Evolutionary conservation across 2,797 vertebrate species (phyloP).

Genomic region (Lepus oiostolus): DNA sequence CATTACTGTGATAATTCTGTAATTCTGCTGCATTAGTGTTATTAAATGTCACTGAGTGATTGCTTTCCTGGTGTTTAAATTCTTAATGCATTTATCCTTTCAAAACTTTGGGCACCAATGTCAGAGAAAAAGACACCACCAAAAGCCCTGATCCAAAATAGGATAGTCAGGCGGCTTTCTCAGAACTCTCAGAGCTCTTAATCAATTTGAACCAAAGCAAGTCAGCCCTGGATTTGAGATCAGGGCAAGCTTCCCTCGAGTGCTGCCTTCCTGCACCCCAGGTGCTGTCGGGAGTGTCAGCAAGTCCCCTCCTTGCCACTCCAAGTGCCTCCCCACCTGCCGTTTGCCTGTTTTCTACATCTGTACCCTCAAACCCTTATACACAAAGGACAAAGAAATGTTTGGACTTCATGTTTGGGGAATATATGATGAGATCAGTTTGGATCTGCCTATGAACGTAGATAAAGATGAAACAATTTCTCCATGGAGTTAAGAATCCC

Average conservation of each 20-base stretch:
- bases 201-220: slow-evolving; percentile 66
- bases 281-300: background rate
- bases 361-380: background rate
- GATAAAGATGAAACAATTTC: background rate
- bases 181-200: slow-evolving; percentile 46
- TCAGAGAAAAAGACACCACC: slow-evolving; percentile 62
- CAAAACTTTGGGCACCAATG: slow-evolving; percentile 72
- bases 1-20: slow-evolving; percentile 88
- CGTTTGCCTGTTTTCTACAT: too few species aligned
- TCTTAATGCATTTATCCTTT: slow-evolving; percentile 85
- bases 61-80: slow-evolving; percentile 83
- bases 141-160: slow-evolving; percentile 62
- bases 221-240: background rate
- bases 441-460: background rate
- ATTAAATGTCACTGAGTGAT: slow-evolving; percentile 84
- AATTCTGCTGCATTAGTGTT: slow-evolving; percentile 85
- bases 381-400: background rate
- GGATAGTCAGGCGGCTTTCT: slow-evolving; percentile 63
- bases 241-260: background rate
- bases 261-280: background rate
- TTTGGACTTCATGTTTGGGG: background rate
- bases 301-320: background rate
- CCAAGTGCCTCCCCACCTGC: background rate
- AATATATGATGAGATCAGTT: background rate
- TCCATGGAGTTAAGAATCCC: background rate